Evolutionary conservation across 2,797 vertebrate species (phyloP).

Genomic region (Syngnathus rostellatus): DNA sequence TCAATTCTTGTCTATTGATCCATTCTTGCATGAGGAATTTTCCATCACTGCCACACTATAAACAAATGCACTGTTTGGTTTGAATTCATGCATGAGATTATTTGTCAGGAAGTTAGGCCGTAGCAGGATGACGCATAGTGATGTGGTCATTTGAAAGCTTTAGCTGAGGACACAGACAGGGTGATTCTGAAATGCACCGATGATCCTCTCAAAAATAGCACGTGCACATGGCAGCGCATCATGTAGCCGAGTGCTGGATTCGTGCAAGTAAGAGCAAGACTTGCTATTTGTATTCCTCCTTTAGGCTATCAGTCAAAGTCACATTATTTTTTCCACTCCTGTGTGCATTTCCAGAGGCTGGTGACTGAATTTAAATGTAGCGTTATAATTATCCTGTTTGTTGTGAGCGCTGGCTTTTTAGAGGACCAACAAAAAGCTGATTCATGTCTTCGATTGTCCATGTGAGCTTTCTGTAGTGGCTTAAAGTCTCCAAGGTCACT

Average conservation of each 20-base stretch:
- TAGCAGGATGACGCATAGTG: conserved; percentile 23
- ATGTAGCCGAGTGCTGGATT: conserved; percentile 32
- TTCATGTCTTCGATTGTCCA: conserved; percentile 27
- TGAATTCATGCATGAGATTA: conserved; percentile 33
- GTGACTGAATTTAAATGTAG: conserved; percentile 52
- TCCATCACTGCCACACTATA: conserved; percentile 10
- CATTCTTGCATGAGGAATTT: conserved; percentile 7
- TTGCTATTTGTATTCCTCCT: conserved; percentile 59
- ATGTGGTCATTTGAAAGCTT: conserved; percentile 32
- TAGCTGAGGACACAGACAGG: conserved; percentile 18
- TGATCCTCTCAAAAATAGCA: conserved; percentile 40
- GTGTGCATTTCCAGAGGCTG: conserved; percentile 39
- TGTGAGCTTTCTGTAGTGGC: conserved; percentile 32
- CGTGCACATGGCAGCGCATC: conserved; percentile 36
- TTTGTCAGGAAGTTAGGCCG: conserved; percentile 18
- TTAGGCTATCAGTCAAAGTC: conserved; percentile 56
- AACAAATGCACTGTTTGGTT: conserved; percentile 32
- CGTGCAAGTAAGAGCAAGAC: conserved; percentile 22
- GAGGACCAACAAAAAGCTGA: conserved; percentile 37
- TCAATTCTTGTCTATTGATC: conserved; percentile 13
- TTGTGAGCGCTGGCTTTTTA: conserved; percentile 53
- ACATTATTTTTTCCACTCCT: conserved; percentile 42
- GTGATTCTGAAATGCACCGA: conserved; percentile 23
- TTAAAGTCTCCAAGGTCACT: conserved; percentile 56
- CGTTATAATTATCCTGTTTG: conserved; percentile 52